These are phyloP conservation scores for Bhutanitis thaidina DNA, from an alignment of 2,888 invertebrate genomes.

Conservation along the genomic window DNA sequence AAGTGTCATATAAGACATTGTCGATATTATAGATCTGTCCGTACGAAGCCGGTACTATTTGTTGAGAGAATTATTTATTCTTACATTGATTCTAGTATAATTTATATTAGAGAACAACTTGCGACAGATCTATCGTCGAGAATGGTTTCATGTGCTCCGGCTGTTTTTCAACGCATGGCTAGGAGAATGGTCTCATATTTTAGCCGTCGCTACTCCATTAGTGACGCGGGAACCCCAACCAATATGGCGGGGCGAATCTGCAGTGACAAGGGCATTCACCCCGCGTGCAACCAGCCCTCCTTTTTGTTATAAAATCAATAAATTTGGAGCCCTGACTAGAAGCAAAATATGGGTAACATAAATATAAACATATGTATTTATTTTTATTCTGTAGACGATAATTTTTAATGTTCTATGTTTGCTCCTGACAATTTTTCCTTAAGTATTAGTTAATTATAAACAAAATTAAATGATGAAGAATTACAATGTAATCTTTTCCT, in stretches of 20 bases:
- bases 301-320: conserved; percentile 79
- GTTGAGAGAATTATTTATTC: conserved; percentile 14
- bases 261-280: conserved; percentile 76
- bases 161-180: conserved; percentile 60
- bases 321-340: conserved; percentile 59
- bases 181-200: conserved; percentile 69
- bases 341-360: conserved; percentile 31
- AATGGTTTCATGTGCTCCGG: conserved; percentile 49
- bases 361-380: too few species aligned
- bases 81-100: conserved; percentile 27
- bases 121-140: conserved; percentile 39
- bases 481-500: too few species aligned
- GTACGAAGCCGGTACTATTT: too few species aligned
- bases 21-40: too few species aligned
- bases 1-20: too few species aligned
- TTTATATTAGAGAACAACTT: conserved; percentile 29
- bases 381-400: too few species aligned
- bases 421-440: too few species aligned
- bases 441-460: too few species aligned
- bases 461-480: too few species aligned
- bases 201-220: conserved; percentile 71
- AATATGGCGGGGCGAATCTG: conserved; percentile 71
- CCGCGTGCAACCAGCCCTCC: conserved; percentile 71
- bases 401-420: too few species aligned
- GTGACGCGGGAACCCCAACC: conserved; percentile 68